Evolutionary conservation across 2,888 invertebrate species (phyloP).

Genomic region (Lypha dubia): DNA sequence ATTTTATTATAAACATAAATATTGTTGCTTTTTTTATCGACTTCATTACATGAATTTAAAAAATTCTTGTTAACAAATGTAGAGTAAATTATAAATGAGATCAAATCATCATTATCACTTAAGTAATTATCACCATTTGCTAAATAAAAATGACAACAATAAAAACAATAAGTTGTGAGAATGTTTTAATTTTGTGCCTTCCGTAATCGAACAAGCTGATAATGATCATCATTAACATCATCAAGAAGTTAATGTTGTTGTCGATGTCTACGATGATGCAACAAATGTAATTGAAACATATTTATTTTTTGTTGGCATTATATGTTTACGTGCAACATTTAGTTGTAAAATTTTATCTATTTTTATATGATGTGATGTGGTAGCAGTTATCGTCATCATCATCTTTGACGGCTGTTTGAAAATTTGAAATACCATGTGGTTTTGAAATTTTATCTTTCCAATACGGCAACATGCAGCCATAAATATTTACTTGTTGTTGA

Average conservation of each 20-base stretch:
- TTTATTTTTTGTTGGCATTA: conserved; percentile 20
- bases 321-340: conserved; percentile 39
- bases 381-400: conserved; percentile 24
- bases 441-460: conserved; percentile 68
- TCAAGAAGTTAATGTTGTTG: conserved; percentile 19
- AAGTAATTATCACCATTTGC: conserved; percentile 23
- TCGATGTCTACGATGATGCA: conserved; percentile 53
- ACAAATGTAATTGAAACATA: conserved; percentile 69
- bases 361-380: conserved; percentile 47
- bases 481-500: conserved; percentile 30
- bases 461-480: conserved; percentile 41
- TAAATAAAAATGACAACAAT: conserved; percentile 13
- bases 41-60: conserved; percentile 8
- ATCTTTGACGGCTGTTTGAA: conserved; percentile 43
- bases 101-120: conserved; percentile 27
- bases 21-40: neutral
- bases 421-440: conserved; percentile 70
- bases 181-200: conserved; percentile 45
- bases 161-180: conserved; percentile 38
- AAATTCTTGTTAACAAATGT: conserved; percentile 33
- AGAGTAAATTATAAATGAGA: conserved; percentile 33
- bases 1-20: neutral
- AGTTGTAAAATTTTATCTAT: conserved; percentile 43
- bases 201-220: conserved; percentile 57
- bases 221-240: conserved; percentile 22